Evolutionary conservation across 2,797 vertebrate genomes (phyloP).

Genomic region (Amphiprion clarkii): DNA sequence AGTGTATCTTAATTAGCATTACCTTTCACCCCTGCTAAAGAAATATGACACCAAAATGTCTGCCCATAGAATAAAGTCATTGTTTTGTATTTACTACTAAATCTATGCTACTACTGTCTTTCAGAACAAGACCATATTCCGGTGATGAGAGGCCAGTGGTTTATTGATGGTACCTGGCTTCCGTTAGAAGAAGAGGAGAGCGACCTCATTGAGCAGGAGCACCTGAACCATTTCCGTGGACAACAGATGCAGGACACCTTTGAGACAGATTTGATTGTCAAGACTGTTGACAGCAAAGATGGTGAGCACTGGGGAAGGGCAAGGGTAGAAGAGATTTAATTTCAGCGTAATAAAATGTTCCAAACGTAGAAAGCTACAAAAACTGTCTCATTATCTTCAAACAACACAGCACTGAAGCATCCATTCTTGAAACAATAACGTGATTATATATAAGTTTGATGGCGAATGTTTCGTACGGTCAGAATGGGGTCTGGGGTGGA

Average conservation of each 20-base stretch:
- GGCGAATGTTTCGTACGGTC: not conserved
- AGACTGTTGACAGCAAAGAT: constrained; percentile 94
- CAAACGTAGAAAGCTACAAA: not conserved
- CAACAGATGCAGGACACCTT: constrained; percentile 94
- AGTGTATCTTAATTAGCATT: not conserved
- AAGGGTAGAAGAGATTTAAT: not conserved
- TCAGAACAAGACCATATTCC: constrained; percentile 95
- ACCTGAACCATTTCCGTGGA: constrained; percentile 92
- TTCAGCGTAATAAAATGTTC: not conserved
- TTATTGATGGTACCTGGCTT: constrained; percentile 96
- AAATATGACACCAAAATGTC: not conserved
- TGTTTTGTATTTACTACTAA: not conserved
- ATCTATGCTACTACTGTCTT: constrained; percentile 15
- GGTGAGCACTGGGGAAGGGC: constrained; percentile 85
- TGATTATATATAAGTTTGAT: not conserved
- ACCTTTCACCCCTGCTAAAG: not conserved
- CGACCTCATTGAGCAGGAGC: constrained; percentile 95
- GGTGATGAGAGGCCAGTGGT: constrained; percentile 99
- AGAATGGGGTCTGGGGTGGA: constrained; percentile 6
- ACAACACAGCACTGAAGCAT: constrained; percentile 6
- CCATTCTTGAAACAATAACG: constrained; percentile 11
- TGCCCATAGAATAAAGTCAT: not conserved
- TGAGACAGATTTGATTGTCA: constrained; percentile 91
- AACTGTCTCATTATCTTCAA: not conserved
- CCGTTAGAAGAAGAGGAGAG: constrained; percentile 97